Conservation (phyloP, 2,888 invertebrate genomes). For the Melipona beecheii region DNA sequence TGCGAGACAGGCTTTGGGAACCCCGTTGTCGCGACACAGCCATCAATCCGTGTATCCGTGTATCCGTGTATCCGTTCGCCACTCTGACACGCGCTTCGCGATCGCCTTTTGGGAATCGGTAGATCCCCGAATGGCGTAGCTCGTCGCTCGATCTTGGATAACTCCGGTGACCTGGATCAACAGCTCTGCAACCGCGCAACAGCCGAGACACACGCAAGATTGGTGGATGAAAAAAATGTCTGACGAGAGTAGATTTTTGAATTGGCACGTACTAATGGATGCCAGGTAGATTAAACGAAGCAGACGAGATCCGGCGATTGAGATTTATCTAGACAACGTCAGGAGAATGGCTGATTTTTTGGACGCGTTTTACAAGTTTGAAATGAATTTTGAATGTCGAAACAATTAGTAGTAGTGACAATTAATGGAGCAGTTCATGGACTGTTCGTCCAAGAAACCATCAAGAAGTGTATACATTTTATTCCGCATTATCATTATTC, state of each 20-base stretch:
- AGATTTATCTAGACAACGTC: neutral
- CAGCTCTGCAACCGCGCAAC: neutral
- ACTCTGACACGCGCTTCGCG: constrained; percentile 46
- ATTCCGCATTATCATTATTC: no score
- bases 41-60: constrained; percentile 22
- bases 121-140: neutral
- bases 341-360: neutral
- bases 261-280: no score
- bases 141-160: neutral
- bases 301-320: neutral
- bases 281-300: neutral
- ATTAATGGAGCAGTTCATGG: no score
- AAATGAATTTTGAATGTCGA: neutral
- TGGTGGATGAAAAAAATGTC: neutral
- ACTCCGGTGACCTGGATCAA: neutral
- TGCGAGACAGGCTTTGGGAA: neutral
- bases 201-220: neutral
- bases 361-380: no score
- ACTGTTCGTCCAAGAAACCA: no score
- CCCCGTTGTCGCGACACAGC: neutral
- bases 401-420: no score
- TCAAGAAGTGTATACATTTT: no score
- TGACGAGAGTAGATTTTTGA: constrained; percentile 5
- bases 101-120: constrained; percentile 38
- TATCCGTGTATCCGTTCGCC: constrained; percentile 41